Conservation (phyloP, 2,888 invertebrate species). For the Rhaphigaster nebulosa region DNA sequence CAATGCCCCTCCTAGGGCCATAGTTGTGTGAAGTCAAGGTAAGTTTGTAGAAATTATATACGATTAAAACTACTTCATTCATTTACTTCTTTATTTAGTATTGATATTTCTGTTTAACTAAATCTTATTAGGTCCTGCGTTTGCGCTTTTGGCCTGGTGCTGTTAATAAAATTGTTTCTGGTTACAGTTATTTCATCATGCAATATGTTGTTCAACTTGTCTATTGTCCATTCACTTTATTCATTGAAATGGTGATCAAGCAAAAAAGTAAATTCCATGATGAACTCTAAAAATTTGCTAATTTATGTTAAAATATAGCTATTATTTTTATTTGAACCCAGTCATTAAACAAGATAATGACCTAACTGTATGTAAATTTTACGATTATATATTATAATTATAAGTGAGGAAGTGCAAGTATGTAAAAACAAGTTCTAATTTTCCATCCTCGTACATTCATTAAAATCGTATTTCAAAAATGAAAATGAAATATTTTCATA, state of each 20-base stretch:
- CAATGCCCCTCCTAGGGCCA: too few relatives aligned
- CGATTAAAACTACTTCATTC: too few relatives aligned
- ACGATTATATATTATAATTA: too few relatives aligned
- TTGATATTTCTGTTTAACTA: too few relatives aligned
- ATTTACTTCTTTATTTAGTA: too few relatives aligned
- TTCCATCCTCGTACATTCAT: too few relatives aligned
- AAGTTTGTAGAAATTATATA: too few relatives aligned
- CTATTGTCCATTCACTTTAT: not conserved
- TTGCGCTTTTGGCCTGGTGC: not conserved
- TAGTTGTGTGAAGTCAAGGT: too few relatives aligned
- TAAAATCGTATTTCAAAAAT: too few relatives aligned
- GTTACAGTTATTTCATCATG: not conserved
- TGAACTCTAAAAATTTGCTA: not conserved
- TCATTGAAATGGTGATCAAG: not conserved
- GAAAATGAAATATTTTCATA: too few relatives aligned
- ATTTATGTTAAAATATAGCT: not conserved
- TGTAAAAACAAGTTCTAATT: not conserved
- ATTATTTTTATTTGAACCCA: not conserved
- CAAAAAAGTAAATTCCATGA: not conserved
- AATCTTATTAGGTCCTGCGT: too few relatives aligned
- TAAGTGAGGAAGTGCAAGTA: not conserved
- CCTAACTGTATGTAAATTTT: not conserved
- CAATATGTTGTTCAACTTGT: not conserved
- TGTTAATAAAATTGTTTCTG: not conserved
- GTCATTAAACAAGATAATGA: not conserved